These are phyloP conservation scores for Drosophila mercatorum DNA, from an alignment of 2,888 invertebrate genomes.

Conservation along the genomic window DNA sequence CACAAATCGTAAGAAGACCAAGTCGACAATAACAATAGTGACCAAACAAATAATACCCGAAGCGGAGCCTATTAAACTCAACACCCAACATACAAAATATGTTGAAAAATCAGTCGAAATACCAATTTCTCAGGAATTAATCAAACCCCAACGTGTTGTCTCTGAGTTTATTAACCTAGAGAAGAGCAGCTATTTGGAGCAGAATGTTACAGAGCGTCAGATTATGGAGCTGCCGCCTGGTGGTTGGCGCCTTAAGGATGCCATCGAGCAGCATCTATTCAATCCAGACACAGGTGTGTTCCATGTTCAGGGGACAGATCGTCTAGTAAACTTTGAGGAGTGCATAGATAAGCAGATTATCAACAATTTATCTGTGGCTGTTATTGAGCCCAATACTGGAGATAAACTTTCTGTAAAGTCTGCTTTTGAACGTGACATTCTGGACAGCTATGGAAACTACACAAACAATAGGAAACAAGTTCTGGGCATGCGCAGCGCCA, in stretches of 20 bases:
- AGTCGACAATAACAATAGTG: constrained; percentile 87
- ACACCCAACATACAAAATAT: constrained; percentile 75
- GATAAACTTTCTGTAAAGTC: constrained; percentile 89
- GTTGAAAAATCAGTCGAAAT: constrained; percentile 83
- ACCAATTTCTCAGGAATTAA: constrained; percentile 78
- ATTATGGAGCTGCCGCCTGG: constrained; percentile 92
- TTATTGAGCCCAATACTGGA: constrained; percentile 91
- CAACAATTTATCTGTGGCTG: constrained; percentile 92
- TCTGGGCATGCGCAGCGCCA: constrained; percentile 89
- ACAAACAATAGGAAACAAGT: constrained; percentile 87
- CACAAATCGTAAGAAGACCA: constrained; percentile 83
- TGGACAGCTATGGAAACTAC: constrained; percentile 93
- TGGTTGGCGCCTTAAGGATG: constrained; percentile 93
- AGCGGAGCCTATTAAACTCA: constrained; percentile 80
- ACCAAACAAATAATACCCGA: constrained; percentile 85
- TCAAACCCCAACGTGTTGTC: constrained; percentile 83
- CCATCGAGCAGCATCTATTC: constrained; percentile 92
- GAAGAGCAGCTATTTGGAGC: constrained; percentile 84
- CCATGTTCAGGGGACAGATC: constrained; percentile 93
- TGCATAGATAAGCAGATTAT: constrained; percentile 94
- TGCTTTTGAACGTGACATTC: constrained; percentile 91
- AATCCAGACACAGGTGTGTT: constrained; percentile 94
- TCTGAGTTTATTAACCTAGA: constrained; percentile 85
- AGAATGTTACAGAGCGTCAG: constrained; percentile 87
- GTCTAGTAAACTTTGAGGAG: constrained; percentile 93